Evolutionary conservation across 2,888 invertebrate genomes (phyloP).

Genomic region (Hirtodrosophila alboralis): DNA sequence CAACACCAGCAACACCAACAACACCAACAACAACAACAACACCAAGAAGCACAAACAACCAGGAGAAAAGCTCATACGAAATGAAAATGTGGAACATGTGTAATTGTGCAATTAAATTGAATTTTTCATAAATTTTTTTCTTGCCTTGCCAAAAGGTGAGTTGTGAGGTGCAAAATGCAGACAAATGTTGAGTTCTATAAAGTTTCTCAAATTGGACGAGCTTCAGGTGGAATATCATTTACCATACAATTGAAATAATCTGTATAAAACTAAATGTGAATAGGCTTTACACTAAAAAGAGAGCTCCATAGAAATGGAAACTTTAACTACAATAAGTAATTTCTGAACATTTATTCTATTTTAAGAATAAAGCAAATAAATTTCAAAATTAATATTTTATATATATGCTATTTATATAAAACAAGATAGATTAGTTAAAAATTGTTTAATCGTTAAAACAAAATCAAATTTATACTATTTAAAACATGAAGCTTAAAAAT

Average conservation of each 20-base stretch:
- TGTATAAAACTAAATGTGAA: too few relatives aligned
- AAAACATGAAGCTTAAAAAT: too few relatives aligned
- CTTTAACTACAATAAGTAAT: too few relatives aligned
- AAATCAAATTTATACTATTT: too few relatives aligned
- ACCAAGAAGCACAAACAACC: conserved; percentile 14
- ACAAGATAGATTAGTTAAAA: too few relatives aligned
- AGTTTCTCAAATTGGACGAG: conserved; percentile 25
- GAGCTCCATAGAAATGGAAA: too few relatives aligned
- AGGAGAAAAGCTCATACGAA: conserved; percentile 33
- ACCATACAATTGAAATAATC: conserved; percentile 6
- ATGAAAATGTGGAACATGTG: conserved; percentile 77
- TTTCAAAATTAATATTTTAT: too few relatives aligned
- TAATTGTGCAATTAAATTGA: conserved; percentile 84
- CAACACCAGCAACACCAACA: conserved; percentile 36
- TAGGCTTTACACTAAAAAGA: too few relatives aligned
- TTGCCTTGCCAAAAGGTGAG: conserved; percentile 32
- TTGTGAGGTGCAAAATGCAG: conserved; percentile 36
- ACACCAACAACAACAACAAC: conserved; percentile 23
- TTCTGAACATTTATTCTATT: too few relatives aligned
- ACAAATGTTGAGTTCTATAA: conserved; percentile 41
- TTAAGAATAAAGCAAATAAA: too few relatives aligned
- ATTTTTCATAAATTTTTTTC: conserved; percentile 82
- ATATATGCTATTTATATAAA: too few relatives aligned
- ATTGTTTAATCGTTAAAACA: too few relatives aligned
- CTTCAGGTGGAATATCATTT: conserved; percentile 57